phyloP scores from a whole-genome alignment of 2,888 invertebrate species.

The Drosophila infuscata region DNA sequence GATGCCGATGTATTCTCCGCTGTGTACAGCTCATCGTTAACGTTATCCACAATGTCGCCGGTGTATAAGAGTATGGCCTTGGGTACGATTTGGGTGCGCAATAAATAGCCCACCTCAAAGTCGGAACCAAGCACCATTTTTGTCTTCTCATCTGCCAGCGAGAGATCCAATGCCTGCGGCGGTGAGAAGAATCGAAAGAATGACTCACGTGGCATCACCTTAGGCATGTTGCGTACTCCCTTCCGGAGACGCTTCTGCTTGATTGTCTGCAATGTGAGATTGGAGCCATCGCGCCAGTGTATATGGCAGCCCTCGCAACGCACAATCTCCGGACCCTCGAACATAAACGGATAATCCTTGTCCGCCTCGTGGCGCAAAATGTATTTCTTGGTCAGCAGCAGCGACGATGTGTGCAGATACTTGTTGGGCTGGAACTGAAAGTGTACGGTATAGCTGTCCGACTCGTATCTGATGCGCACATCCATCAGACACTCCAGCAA shows the following conservation, averaged over 20 bases:
- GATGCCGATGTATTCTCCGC: conserved; percentile 51
- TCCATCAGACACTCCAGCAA: conserved; percentile 59
- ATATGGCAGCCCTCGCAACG: conserved; percentile 71
- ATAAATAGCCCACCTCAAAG: conserved; percentile 66
- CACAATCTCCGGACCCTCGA: conserved; percentile 70
- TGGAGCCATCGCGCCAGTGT: conserved; percentile 64
- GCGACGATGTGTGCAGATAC: conserved; percentile 58
- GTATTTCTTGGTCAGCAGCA: conserved; percentile 63
- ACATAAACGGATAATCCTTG: conserved; percentile 61
- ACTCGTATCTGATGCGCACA: conserved; percentile 60
- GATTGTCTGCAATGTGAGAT: conserved; percentile 62
- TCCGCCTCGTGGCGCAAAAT: conserved; percentile 66
- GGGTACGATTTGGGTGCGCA: conserved; percentile 69
- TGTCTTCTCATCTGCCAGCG: conserved; percentile 66
- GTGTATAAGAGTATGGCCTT: conserved; percentile 71
- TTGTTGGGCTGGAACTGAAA: conserved; percentile 59
- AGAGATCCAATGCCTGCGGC: conserved; percentile 60
- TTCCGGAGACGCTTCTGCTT: conserved; percentile 46
- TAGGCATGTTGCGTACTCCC: conserved; percentile 47
- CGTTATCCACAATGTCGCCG: conserved; percentile 65
- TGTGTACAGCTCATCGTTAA: conserved; percentile 44
- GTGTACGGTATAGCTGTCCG: conserved; percentile 58
- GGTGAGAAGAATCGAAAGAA: conserved; percentile 71
- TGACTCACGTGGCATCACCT: conserved; percentile 67
- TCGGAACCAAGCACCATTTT: conserved; percentile 63